Conservation (phyloP, 2,113 vertebrate species). For the Struthidea cinerea region DNA sequence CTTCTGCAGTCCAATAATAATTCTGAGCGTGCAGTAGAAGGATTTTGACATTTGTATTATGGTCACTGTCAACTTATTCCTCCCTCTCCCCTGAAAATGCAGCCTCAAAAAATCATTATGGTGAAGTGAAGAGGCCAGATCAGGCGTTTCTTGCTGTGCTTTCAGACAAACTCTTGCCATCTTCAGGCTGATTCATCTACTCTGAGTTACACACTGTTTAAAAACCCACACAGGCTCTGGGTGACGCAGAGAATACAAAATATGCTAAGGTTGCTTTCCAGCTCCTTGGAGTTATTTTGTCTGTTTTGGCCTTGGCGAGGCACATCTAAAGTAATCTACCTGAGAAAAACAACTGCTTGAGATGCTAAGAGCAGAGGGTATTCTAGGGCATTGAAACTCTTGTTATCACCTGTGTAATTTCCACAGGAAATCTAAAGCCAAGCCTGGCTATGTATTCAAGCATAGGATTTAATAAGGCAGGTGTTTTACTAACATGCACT, state of each 20-base stretch:
- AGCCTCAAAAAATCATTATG: background rate
- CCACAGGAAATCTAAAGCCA: background rate
- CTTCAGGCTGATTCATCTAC: background rate
- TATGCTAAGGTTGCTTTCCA: background rate
- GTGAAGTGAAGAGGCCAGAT: background rate
- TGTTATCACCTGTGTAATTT: background rate
- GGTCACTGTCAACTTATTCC: background rate
- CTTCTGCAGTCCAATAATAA: background rate
- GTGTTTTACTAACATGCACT: conserved; percentile 28
- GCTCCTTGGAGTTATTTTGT: background rate
- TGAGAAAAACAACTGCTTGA: background rate
- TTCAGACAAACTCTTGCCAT: background rate
- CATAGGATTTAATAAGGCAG: conserved; percentile 28
- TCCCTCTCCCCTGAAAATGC: background rate
- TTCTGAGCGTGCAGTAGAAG: background rate
- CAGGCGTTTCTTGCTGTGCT: background rate
- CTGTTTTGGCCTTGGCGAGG: background rate
- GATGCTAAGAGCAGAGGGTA: background rate
- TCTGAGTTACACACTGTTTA: background rate
- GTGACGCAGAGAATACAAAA: background rate
- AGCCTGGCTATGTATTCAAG: background rate
- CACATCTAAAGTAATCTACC: background rate
- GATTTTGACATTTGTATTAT: background rate
- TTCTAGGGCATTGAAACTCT: background rate
- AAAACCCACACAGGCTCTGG: background rate